Percentiles rank a stretch among this genome's conserved stretches.
phyloP scores from a whole-genome alignment of 1,140 invertebrate species.

The Semibalanus balanoides region DNA sequence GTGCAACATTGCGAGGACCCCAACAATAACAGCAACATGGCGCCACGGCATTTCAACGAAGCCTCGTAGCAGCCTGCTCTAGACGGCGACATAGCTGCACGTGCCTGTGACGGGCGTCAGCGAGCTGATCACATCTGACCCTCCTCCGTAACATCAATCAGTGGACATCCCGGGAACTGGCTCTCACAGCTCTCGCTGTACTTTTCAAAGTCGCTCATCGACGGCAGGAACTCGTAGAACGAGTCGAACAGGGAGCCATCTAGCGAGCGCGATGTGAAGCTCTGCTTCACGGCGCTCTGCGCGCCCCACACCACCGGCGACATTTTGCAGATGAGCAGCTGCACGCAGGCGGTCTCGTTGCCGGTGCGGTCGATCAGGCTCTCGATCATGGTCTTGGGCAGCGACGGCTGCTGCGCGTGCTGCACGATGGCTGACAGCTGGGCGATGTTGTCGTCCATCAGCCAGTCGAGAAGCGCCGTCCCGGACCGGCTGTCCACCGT shows the following conservation, averaged over 20 bases:
- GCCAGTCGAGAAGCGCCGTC: not conserved
- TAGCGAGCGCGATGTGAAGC: conserved; percentile 4
- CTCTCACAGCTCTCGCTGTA: conserved; percentile 48
- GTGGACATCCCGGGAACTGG: conserved; percentile 38
- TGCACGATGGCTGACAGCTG: conserved; percentile 21
- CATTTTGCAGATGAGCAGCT: conserved; percentile 57
- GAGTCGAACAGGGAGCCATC: conserved; percentile 13
- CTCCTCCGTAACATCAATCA: conserved; percentile 9
- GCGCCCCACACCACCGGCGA: conserved; percentile 55
- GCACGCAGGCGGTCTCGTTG: conserved; percentile 49
- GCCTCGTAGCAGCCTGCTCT: no score
- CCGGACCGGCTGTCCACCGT: not conserved
- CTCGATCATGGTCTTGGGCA: conserved; percentile 47
- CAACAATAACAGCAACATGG: no score
- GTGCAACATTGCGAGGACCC: no score
- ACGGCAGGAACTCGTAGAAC: conserved; percentile 39
- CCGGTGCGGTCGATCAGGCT: conserved; percentile 35
- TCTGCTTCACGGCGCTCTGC: conserved; percentile 34
- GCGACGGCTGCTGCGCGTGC: conserved; percentile 25
- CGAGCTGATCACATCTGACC: not conserved
- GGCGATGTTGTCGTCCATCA: not conserved
- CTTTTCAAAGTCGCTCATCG: conserved; percentile 41
- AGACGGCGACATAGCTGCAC: no score
- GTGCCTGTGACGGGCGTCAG: no score
- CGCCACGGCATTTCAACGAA: no score